Conservation (phyloP, 2,113 vertebrate species). For the Hippocampus barbouri region DNA sequence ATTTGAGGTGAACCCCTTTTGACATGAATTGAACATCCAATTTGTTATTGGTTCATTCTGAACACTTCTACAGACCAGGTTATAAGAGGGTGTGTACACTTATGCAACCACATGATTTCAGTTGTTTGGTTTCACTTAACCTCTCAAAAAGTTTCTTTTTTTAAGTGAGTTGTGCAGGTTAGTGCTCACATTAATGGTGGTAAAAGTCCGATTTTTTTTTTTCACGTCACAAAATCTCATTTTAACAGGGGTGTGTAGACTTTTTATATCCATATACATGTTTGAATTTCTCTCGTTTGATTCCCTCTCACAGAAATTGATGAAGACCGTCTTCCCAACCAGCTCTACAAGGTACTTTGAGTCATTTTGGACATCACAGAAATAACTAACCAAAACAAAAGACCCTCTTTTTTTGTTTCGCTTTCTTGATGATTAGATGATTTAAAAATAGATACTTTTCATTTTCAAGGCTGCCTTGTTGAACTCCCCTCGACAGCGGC, state of each 20-base stretch:
- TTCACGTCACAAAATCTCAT: too few species aligned
- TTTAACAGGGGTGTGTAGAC: background rate
- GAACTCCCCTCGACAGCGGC: slow-evolving; percentile 84
- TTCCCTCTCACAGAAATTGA: slow-evolving; percentile 77
- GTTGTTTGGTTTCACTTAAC: background rate
- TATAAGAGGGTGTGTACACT: background rate
- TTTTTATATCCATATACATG: background rate
- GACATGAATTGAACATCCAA: background rate
- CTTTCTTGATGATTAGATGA: background rate
- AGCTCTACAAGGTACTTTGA: slow-evolving; percentile 81
- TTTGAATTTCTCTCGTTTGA: slow-evolving; percentile 15
- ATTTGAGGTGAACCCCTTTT: background rate
- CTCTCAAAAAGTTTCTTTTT: too few species aligned
- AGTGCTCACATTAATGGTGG: too few species aligned
- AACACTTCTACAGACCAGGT: background rate
- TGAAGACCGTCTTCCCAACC: slow-evolving; percentile 85
- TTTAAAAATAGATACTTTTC: too few species aligned
- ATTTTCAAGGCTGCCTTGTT: slow-evolving; percentile 79
- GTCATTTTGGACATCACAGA: background rate
- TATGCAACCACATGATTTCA: background rate
- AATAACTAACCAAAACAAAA: background rate
- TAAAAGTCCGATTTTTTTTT: too few species aligned
- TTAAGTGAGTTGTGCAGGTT: too few species aligned
- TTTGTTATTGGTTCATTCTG: background rate
- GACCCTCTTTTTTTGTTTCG: background rate